Conservation (phyloP, 1,140 invertebrate species). For the Drosophila insularis region DNA sequence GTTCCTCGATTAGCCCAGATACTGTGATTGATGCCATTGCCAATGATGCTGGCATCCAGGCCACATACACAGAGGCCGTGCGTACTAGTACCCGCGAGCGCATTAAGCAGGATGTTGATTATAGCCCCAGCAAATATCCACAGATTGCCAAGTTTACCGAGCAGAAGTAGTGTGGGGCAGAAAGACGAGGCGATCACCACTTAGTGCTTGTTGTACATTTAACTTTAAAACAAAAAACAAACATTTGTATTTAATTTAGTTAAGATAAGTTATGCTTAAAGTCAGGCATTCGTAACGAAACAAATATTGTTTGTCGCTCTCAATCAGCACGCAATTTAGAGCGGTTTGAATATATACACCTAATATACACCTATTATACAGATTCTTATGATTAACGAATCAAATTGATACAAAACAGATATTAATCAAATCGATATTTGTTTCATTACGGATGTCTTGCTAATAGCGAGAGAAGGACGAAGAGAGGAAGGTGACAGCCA, state of each 20-base stretch:
- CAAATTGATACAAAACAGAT: no score
- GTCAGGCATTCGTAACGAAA: slow-evolving; percentile 31
- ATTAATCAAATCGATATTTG: not conserved
- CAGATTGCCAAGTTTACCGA: slow-evolving; percentile 79
- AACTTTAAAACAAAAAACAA: slow-evolving; percentile 65
- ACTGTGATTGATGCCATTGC: slow-evolving; percentile 66
- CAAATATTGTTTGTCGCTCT: not conserved
- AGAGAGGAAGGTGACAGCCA: not conserved
- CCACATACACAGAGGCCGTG: slow-evolving; percentile 69
- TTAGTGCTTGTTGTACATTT: slow-evolving; percentile 69
- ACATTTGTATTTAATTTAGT: slow-evolving; percentile 72
- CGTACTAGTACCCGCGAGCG: slow-evolving; percentile 66
- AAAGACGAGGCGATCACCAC: slow-evolving; percentile 26
- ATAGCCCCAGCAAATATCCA: slow-evolving; percentile 75
- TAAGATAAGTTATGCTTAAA: slow-evolving; percentile 69
- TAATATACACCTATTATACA: not conserved
- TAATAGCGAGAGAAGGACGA: not conserved
- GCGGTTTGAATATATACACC: not conserved
- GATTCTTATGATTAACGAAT: not conserved
- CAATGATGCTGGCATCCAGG: slow-evolving; percentile 63
- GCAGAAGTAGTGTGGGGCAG: slow-evolving; percentile 55
- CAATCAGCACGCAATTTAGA: no score
- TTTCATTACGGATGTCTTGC: not conserved
- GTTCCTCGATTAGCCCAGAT: slow-evolving; percentile 46
- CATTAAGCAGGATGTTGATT: slow-evolving; percentile 73